Evolutionary conservation across 2,113 vertebrate species (phyloP).

Genomic region (Stegastes partitus): DNA sequence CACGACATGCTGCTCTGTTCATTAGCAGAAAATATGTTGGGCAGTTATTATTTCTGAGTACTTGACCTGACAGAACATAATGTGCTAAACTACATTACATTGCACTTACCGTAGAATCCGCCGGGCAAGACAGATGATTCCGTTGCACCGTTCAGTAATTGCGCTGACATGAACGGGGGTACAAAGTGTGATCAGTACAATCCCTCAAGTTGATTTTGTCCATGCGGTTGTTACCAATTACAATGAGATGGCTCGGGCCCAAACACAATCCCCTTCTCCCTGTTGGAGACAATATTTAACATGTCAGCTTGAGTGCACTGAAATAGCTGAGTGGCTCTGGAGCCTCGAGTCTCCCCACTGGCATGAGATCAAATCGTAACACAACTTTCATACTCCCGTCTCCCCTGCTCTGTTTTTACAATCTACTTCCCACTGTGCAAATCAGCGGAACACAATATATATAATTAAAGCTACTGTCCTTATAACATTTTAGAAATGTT

Average conservation of each 20-base stretch:
- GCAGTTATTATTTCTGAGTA: conserved; percentile 29
- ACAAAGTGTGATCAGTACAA: conserved; percentile 48
- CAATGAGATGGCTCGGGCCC: conserved; percentile 50
- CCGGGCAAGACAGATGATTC: conserved; percentile 32
- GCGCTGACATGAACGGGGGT: conserved; percentile 43
- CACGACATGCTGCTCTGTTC: conserved; percentile 36
- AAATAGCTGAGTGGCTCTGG: conserved; percentile 49
- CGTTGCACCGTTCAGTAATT: conserved; percentile 36
- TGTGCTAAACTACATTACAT: conserved; percentile 36
- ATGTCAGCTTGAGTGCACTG: conserved; percentile 46
- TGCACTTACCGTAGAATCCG: conserved; percentile 26
- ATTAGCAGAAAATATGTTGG: conserved; percentile 36
- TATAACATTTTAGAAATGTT: conserved; percentile 12
- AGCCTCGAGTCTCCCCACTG: conserved; percentile 36
- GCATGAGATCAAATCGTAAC: conserved; percentile 51
- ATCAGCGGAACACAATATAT: conserved; percentile 30
- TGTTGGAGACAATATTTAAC: conserved; percentile 56
- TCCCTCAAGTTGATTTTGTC: conserved; percentile 48
- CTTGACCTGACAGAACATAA: conserved; percentile 46
- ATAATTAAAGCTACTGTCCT: conserved; percentile 19
- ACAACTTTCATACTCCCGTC: conserved; percentile 37
- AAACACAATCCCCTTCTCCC: conserved; percentile 25
- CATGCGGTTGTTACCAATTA: conserved; percentile 53
- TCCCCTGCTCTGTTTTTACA: conserved; percentile 33
- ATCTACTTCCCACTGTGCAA: conserved; percentile 37